phyloP scores from a whole-genome alignment of 2,113 vertebrate genomes.

The Rhizomys pruinosus region DNA sequence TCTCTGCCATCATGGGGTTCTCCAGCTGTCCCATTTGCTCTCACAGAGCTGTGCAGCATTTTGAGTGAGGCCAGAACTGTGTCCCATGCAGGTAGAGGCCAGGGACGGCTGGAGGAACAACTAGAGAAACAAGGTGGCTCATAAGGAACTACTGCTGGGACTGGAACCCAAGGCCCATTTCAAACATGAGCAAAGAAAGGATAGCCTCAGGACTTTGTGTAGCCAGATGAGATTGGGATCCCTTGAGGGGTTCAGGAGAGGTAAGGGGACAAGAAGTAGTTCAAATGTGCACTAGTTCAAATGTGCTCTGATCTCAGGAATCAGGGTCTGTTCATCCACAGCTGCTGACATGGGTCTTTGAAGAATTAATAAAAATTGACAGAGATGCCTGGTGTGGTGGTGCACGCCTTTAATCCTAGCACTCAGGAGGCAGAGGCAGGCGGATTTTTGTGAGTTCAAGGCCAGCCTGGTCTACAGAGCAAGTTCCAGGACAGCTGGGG shows the following conservation, averaged over 20 bases:
- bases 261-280: neutral
- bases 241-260: neutral
- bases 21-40: neutral
- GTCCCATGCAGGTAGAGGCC: neutral
- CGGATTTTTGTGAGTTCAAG: no score
- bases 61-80: neutral
- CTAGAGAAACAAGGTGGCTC: neutral
- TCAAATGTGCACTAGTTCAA: neutral
- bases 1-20: rapidly evolving
- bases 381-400: no score
- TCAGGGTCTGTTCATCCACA: neutral
- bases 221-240: neutral
- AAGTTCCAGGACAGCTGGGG: no score
- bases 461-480: no score
- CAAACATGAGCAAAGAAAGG: no score
- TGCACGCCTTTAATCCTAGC: no score
- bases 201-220: no score
- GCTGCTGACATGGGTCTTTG: neutral
- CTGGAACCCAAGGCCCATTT: neutral
- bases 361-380: neutral
- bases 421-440: no score
- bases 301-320: neutral
- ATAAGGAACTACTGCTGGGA: neutral
- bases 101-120: neutral
- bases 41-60: neutral